Base-by-base conservation (phyloP, 2,888 invertebrate genomes). In the Dynastes hyllus region DNA sequence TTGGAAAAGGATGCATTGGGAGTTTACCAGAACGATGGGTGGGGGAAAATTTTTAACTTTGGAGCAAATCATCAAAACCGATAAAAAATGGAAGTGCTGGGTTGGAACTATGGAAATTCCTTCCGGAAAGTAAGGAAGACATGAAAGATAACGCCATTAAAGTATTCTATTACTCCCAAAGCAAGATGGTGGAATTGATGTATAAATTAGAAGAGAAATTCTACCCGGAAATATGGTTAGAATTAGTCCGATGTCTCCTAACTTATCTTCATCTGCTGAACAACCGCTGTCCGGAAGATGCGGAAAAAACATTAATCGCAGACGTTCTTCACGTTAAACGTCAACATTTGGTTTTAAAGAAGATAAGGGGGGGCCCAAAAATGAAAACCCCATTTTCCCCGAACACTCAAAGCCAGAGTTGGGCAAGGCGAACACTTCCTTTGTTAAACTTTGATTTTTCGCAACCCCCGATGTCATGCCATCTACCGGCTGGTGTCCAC, bases 1-100 rank as follows among this genome's bases (percentile, higher is more conserved):
- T 58, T 73, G n/a, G n/a, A n/a, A n/a, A 73, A 73, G 73, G 73
- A 27, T 73, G 73, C 22, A 73, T 73, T 4, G 73, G 73, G 1
- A 73, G 73, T 40, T 11, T 73, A 22, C 73, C 73, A 2, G 73
- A 58, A 16, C 16, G 40, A 45, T 22, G 73, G 58, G 71, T 71
- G 9, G 58, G 40, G 11, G 73, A 58, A 40, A 73, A n/a, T n/a
- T 73, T 45, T 61, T 73, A 58, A 6, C 40, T 2, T 40, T 73
- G 11, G 73, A 58, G 16, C n/a, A 37, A 40, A 73, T 73, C 37
- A 58, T 73, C 55, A 58, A 73, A 58, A 58, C 55, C 37, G 40
- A 55, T 55, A 22, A 73, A 73, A 37, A 73, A 58, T 22, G 73
- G 73, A 2, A 73, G 40, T 22, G 11, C 37, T 6, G 58, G 58